Percentiles rank a stretch among this genome's conserved stretches.
Evolutionary conservation across 2,113 vertebrate species (phyloP).

Genomic region (Pipa parva): DNA sequence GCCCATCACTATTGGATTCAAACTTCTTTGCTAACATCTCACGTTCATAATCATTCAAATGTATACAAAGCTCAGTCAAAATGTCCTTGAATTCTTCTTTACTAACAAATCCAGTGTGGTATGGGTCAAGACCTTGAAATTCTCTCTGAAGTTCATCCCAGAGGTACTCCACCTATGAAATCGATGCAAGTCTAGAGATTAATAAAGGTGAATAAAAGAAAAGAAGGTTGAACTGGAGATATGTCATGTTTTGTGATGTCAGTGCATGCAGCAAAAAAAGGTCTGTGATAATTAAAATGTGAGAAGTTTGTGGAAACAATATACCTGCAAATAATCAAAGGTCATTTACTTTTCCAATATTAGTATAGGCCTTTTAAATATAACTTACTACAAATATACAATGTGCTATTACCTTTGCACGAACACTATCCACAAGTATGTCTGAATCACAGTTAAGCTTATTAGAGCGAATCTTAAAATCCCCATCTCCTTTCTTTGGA

Average conservation of each 20-base stretch:
- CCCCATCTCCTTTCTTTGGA: constrained; percentile 29
- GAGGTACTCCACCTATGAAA: constrained; percentile 47
- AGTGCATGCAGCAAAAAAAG: no score
- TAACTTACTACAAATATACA: no score
- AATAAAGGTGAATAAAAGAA: no score
- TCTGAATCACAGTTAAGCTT: constrained; percentile 50
- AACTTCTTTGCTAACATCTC: constrained; percentile 44
- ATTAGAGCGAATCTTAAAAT: constrained; percentile 45
- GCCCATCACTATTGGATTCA: constrained; percentile 43
- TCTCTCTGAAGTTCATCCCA: constrained; percentile 43
- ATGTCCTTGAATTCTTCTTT: constrained; percentile 49
- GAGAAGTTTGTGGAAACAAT: no score
- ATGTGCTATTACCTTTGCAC: constrained; percentile 45
- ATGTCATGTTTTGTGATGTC: no score
- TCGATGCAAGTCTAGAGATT: not conserved
- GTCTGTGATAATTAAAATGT: no score
- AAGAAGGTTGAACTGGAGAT: no score
- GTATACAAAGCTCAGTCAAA: constrained; percentile 42
- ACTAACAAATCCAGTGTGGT: constrained; percentile 47
- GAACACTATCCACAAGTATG: constrained; percentile 36
- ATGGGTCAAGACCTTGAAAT: constrained; percentile 49
- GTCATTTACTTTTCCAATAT: no score
- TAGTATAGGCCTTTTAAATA: no score
- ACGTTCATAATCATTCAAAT: constrained; percentile 46
- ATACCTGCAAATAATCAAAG: no score